phyloP scores from a whole-genome alignment of 2,888 invertebrate genomes.

The Hypsopygia costalis region DNA sequence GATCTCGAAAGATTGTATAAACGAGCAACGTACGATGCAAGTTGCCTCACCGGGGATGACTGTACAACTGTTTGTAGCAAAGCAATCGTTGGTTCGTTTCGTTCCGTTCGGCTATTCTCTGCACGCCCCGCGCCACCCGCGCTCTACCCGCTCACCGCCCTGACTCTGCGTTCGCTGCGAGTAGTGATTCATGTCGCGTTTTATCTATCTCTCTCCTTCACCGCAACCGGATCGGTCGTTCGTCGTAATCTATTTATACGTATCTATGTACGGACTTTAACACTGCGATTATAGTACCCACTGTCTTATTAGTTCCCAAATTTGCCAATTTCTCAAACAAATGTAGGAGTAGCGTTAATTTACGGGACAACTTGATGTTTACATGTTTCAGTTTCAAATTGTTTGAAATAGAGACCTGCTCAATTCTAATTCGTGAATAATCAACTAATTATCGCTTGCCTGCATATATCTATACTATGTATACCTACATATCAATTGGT shows the following conservation, averaged over 20 bases:
- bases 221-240: slow-evolving; percentile 79
- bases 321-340: background rate
- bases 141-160: slow-evolving; percentile 49
- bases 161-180: slow-evolving; percentile 63
- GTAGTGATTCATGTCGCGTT: slow-evolving; percentile 80
- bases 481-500: slow-evolving; percentile 17
- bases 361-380: too few species aligned
- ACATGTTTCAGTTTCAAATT: too few species aligned
- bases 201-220: slow-evolving; percentile 79
- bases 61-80: slow-evolving; percentile 75
- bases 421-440: background rate
- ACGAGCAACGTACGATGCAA: slow-evolving; percentile 47
- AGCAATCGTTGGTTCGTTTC: slow-evolving; percentile 67
- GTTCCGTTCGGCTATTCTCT: slow-evolving; percentile 42
- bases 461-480: background rate
- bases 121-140: slow-evolving; percentile 43
- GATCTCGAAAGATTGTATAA: slow-evolving; percentile 33
- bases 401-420: too few species aligned
- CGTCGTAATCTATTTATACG: slow-evolving; percentile 78
- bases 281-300: slow-evolving; percentile 44
- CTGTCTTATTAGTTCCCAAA: slow-evolving; percentile 9
- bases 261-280: slow-evolving; percentile 74
- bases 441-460: background rate
- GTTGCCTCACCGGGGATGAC: slow-evolving; percentile 66
- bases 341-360: too few species aligned